phyloP scores from a whole-genome alignment of 2,113 vertebrate genomes.

The Crocuta crocuta region DNA sequence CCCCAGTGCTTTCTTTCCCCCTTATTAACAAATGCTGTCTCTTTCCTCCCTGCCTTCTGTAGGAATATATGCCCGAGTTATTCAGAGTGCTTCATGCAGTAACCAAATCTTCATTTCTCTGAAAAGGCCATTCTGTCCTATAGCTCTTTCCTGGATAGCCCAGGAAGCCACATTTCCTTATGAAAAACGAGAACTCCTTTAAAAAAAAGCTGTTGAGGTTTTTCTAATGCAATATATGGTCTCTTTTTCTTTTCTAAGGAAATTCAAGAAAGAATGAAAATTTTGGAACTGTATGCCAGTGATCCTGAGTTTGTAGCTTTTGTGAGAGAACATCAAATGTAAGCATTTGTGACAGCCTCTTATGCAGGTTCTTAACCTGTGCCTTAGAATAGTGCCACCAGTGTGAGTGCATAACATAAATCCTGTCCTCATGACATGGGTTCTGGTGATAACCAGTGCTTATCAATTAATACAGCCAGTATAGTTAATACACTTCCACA shows the following conservation, averaged over 20 bases:
- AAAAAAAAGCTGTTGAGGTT: background rate
- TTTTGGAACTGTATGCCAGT: constrained; percentile 95
- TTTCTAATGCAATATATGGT: background rate
- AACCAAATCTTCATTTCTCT: constrained; percentile 30
- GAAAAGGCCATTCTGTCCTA: background rate
- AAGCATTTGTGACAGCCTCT: constrained; percentile 79
- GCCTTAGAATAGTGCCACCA: background rate
- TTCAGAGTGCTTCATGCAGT: background rate
- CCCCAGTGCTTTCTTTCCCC: background rate
- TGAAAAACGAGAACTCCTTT: background rate
- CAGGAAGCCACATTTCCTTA: background rate
- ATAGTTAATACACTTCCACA: background rate
- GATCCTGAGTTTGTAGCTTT: constrained; percentile 97
- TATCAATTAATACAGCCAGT: no score
- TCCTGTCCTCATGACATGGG: background rate
- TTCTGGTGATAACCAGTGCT: background rate
- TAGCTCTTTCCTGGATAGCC: background rate
- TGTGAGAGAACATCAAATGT: constrained; percentile 95
- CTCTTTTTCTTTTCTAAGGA: constrained; percentile 89
- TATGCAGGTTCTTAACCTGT: background rate
- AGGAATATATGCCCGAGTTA: constrained; percentile 17
- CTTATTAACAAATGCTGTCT: background rate
- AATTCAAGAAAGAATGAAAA: constrained; percentile 97
- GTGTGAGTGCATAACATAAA: fast-evolving
- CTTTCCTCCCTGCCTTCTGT: background rate